Evolutionary conservation across 2,113 vertebrate species (phyloP).

Genomic region (Argyrosomus japonicus): DNA sequence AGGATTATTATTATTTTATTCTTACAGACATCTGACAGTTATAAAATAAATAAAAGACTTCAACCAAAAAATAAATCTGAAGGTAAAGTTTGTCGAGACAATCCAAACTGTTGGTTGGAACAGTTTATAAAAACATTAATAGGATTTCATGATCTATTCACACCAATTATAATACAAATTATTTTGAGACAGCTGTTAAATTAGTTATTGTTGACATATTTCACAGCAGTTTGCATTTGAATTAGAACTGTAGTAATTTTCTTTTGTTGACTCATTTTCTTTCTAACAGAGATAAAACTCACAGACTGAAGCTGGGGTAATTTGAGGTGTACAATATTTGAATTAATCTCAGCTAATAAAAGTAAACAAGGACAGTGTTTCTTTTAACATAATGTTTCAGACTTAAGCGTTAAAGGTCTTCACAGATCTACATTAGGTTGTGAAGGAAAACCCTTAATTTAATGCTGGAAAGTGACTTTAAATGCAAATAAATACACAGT

Average conservation of each 20-base stretch:
- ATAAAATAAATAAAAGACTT: no score
- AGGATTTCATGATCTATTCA: not conserved
- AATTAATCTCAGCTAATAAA: constrained; percentile 17
- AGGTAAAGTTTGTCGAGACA: not conserved
- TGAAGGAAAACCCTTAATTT: not conserved
- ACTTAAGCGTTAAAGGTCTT: not conserved
- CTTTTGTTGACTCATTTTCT: not conserved
- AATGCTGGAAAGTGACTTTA: not conserved
- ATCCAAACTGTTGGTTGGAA: no score
- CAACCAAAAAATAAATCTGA: not conserved
- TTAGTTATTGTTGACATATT: not conserved
- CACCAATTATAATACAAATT: not conserved
- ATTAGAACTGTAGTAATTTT: constrained; percentile 29
- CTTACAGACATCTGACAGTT: no score
- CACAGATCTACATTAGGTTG: not conserved
- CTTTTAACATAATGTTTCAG: not conserved
- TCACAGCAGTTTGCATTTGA: constrained; percentile 10
- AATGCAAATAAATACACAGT: not conserved
- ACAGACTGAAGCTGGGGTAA: not conserved
- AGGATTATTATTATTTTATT: no score
- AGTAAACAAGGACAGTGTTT: not conserved
- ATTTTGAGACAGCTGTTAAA: not conserved
- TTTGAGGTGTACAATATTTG: not conserved
- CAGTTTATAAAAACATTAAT: not conserved
- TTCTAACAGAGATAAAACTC: constrained; percentile 23